These are phyloP conservation scores for Callorhinus ursinus DNA, from an alignment of 2,113 vertebrate species.

Conservation along the genomic window DNA sequence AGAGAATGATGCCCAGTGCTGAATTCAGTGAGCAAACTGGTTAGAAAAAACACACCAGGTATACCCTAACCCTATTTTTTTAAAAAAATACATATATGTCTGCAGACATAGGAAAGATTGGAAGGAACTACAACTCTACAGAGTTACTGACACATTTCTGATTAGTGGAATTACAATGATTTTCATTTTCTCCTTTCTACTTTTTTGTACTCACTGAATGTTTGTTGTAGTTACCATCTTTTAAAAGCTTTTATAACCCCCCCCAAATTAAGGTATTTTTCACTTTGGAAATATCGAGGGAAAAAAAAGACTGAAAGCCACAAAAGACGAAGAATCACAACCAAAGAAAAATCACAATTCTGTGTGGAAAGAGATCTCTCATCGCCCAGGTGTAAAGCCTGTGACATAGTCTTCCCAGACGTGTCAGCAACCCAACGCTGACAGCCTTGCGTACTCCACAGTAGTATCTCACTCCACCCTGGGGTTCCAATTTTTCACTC, in stretches of 20 bases:
- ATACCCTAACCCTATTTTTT: background rate
- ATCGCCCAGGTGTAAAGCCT: background rate
- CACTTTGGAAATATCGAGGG: background rate
- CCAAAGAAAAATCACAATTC: conserved; percentile 37
- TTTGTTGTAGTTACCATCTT: conserved; percentile 25
- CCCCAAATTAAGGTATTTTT: background rate
- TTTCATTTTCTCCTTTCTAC: background rate
- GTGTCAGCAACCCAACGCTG: background rate
- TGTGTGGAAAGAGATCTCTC: background rate
- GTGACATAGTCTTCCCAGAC: background rate
- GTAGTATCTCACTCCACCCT: background rate
- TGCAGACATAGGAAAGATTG: background rate
- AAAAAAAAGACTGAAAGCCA: background rate
- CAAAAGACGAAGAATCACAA: conserved; percentile 42
- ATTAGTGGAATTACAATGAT: background rate
- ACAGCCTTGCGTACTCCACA: background rate
- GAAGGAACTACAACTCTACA: background rate
- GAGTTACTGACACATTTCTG: background rate
- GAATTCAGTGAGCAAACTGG: background rate
- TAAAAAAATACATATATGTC: background rate
- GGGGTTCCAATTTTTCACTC: background rate
- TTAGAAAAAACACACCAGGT: background rate
- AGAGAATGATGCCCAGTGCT: background rate
- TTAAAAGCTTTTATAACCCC: background rate
- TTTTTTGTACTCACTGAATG: background rate